Conservation (phyloP, 1,140 invertebrate genomes). For the Papilio polyxenes region DNA sequence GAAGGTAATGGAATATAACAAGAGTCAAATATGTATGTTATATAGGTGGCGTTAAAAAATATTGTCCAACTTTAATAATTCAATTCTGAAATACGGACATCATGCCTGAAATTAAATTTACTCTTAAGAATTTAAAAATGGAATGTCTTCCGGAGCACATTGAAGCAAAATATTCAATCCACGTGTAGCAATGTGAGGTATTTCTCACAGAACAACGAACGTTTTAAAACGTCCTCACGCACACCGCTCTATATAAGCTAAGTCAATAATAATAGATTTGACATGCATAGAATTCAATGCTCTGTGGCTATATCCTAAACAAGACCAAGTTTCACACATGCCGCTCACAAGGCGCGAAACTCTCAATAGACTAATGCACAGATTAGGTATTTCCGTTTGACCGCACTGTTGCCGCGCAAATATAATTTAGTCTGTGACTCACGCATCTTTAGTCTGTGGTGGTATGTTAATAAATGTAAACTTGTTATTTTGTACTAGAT, state of each 20-base stretch:
- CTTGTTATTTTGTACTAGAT: conserved; percentile 22
- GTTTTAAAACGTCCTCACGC: neutral
- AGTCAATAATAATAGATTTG: neutral
- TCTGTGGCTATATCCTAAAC: conserved; percentile 19
- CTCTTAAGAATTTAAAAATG: conserved; percentile 25
- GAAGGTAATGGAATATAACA: no score
- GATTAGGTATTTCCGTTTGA: conserved; percentile 40
- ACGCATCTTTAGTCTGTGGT: conserved; percentile 28
- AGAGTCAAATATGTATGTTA: no score
- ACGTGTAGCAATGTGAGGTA: neutral
- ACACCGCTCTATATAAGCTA: neutral
- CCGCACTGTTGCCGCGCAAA: conserved; percentile 30
- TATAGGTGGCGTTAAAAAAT: neutral
- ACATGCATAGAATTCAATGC: neutral
- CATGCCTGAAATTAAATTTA: no score
- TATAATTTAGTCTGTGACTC: conserved; percentile 38
- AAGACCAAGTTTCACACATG: conserved; percentile 35
- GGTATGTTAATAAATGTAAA: conserved; percentile 12
- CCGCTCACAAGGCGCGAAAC: conserved; percentile 27
- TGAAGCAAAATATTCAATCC: neutral
- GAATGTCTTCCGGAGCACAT: conserved; percentile 32
- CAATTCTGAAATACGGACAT: no score
- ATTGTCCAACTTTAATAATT: neutral
- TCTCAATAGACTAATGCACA: conserved; percentile 36
- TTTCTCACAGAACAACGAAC: neutral